Conservation (phyloP, 2,888 invertebrate genomes). For the Pandemis corylana region DNA sequence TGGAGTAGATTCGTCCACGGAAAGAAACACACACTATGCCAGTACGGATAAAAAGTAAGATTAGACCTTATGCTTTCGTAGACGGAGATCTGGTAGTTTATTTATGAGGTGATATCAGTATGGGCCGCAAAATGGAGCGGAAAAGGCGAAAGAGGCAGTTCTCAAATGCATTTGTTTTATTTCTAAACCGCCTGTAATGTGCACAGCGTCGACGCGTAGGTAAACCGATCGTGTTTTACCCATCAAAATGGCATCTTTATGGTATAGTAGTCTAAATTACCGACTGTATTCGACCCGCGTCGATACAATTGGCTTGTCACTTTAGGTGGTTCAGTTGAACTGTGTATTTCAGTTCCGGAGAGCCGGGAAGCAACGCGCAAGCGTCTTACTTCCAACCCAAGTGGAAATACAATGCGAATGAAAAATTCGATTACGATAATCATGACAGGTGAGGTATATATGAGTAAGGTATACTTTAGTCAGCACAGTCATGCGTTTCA, state of each 20-base stretch:
- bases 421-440: constrained; percentile 37
- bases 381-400: constrained; percentile 35
- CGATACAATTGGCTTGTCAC: constrained; percentile 19
- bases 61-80: background rate
- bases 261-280: constrained; percentile 21
- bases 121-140: too few relatives aligned
- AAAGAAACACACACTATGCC: constrained; percentile 47
- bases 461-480: background rate
- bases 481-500: background rate
- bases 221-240: too few relatives aligned
- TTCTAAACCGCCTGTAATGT: too few relatives aligned
- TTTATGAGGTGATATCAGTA: too few relatives aligned
- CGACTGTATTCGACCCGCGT: constrained; percentile 11
- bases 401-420: constrained; percentile 32
- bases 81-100: background rate
- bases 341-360: constrained; percentile 36
- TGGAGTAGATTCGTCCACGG: constrained; percentile 47
- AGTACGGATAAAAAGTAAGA: constrained; percentile 47
- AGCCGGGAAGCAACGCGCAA: constrained; percentile 18
- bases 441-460: constrained; percentile 28
- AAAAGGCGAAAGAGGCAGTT: too few relatives aligned
- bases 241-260: too few relatives aligned
- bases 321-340: constrained; percentile 18
- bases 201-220: too few relatives aligned
- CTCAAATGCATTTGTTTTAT: too few relatives aligned